phyloP scores from a whole-genome alignment of 2,888 invertebrate genomes.

The Drosophila sordidula region DNA sequence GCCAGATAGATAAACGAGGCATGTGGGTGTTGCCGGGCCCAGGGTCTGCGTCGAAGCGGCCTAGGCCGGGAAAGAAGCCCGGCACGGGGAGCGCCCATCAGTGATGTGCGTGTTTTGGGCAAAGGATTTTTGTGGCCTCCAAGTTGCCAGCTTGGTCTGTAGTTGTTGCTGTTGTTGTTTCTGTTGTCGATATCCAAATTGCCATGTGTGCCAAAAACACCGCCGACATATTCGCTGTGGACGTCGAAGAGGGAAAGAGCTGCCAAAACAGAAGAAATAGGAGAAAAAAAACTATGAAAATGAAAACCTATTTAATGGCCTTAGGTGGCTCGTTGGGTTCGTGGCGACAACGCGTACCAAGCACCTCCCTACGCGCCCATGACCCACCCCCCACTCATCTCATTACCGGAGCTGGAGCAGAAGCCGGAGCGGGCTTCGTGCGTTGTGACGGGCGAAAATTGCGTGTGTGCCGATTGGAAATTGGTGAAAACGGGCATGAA shows the following conservation, averaged over 20 bases:
- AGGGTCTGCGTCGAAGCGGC: too few species aligned
- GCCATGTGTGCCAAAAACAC: slow-evolving; percentile 58
- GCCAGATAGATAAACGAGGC: slow-evolving; percentile 63
- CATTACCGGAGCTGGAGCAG: slow-evolving; percentile 45
- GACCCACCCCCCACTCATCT: slow-evolving; percentile 26
- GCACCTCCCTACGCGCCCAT: slow-evolving; percentile 48
- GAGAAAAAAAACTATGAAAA: slow-evolving; percentile 56
- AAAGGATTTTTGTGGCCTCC: slow-evolving; percentile 60
- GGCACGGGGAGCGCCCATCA: slow-evolving; percentile 19
- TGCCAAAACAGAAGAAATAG: slow-evolving; percentile 25
- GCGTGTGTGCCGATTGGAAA: slow-evolving; percentile 65
- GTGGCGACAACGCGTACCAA: slow-evolving; percentile 75
- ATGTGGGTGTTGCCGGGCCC: slow-evolving; percentile 54
- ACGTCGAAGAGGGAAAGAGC: slow-evolving; percentile 36
- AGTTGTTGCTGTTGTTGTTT: slow-evolving; percentile 11
- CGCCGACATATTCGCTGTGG: slow-evolving; percentile 50
- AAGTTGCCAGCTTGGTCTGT: slow-evolving; percentile 27
- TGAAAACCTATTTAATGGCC: slow-evolving; percentile 60
- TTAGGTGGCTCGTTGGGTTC: slow-evolving; percentile 34
- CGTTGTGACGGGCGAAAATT: slow-evolving; percentile 58
- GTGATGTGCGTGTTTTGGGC: slow-evolving; percentile 57
- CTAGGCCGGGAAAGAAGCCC: slow-evolving; percentile 1
- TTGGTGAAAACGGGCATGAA: slow-evolving; percentile 42
- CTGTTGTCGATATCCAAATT: slow-evolving; percentile 61
- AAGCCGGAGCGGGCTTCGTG: slow-evolving; percentile 24